Percentiles rank a stretch among this genome's conserved stretches.
Conservation (phyloP, 2,888 invertebrate genomes). For the Drosophila ezoana region DNA sequence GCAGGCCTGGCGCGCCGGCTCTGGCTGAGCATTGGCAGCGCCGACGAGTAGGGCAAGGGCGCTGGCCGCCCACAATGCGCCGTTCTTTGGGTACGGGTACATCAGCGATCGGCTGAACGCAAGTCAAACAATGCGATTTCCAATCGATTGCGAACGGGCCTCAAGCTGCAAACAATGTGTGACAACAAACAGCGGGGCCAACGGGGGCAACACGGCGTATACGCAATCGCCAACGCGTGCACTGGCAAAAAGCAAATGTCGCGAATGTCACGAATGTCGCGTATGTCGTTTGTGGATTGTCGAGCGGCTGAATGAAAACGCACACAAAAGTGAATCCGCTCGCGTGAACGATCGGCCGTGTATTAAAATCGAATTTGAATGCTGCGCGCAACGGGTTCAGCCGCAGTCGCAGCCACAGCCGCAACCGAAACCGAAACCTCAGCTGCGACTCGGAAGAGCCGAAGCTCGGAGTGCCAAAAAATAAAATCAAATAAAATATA, state of each 20-base stretch:
- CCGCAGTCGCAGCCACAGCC: slow-evolving; percentile 19
- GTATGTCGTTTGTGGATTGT: slow-evolving; percentile 6
- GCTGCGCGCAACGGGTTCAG: slow-evolving; percentile 46
- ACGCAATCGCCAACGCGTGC: slow-evolving; percentile 51
- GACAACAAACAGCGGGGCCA: slow-evolving; percentile 11
- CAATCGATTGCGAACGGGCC: slow-evolving; percentile 10
- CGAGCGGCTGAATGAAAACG: slow-evolving; percentile 34
- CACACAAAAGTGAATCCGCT: slow-evolving; percentile 55
- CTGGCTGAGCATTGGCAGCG: slow-evolving; percentile 1
- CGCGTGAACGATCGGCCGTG: slow-evolving; percentile 77
- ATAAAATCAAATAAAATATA: slow-evolving; percentile 13
- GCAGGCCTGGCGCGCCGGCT: slow-evolving; percentile 65
- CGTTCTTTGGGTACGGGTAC: slow-evolving; percentile 37
- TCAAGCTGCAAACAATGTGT: slow-evolving; percentile 24
- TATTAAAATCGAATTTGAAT: slow-evolving; percentile 70
- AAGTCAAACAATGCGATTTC: slow-evolving; percentile 25
- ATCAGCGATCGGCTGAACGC: slow-evolving; percentile 36
- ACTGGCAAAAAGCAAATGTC: slow-evolving; percentile 16
- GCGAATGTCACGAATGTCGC: slow-evolving; percentile 14
- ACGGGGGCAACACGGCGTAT: slow-evolving; percentile 50
- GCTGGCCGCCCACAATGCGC: slow-evolving; percentile 53
- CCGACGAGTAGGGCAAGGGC: slow-evolving; percentile 32
- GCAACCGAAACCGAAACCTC: slow-evolving; percentile 39
- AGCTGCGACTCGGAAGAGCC: slow-evolving; percentile 66
- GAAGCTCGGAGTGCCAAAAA: slow-evolving; percentile 66